A percentile compares a stretch with the other conserved stretches of the same genome.
Evolutionary conservation across 2,888 invertebrate species (phyloP).

Genomic region (Clitarchus hookeri): DNA sequence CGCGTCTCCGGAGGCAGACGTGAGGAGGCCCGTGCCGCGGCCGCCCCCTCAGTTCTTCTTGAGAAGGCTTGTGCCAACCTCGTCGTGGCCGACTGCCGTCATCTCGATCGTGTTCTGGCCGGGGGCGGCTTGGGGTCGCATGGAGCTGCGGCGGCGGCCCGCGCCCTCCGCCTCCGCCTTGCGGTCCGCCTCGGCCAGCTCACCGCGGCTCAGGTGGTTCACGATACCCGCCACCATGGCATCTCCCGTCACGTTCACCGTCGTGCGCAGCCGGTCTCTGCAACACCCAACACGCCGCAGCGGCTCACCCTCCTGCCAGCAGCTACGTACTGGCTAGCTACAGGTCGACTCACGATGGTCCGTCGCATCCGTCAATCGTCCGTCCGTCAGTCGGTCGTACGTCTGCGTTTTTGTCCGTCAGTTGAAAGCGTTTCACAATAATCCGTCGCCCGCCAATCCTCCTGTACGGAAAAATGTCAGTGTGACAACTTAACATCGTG

Average conservation of each 20-base stretch:
- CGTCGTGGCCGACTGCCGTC: neutral
- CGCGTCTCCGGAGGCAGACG: neutral
- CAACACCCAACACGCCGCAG: neutral
- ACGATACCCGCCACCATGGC: slow-evolving; percentile 16
- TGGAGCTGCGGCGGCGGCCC: neutral
- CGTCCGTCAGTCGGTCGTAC: no score
- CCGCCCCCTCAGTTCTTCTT: neutral
- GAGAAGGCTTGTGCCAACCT: neutral
- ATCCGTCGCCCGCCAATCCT: no score
- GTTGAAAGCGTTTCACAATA: no score
- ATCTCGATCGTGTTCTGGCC: neutral
- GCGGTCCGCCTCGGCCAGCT: neutral
- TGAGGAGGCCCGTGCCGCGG: neutral
- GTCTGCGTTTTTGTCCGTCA: no score
- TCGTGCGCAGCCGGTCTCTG: slow-evolving; percentile 17
- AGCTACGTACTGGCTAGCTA: no score
- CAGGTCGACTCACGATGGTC: no score
- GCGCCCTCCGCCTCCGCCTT: neutral
- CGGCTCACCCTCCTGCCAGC: no score
- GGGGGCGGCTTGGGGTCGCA: neutral
- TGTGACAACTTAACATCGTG: no score
- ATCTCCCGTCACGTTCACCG: slow-evolving; percentile 10
- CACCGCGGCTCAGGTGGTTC: slow-evolving; percentile 17
- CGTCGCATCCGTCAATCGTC: no score
- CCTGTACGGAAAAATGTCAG: no score